A percentile compares a stretch with the other conserved stretches of the same genome.
Evolutionary conservation across 2,888 invertebrate genomes (phyloP).

Genomic region (Lithodes maja): DNA sequence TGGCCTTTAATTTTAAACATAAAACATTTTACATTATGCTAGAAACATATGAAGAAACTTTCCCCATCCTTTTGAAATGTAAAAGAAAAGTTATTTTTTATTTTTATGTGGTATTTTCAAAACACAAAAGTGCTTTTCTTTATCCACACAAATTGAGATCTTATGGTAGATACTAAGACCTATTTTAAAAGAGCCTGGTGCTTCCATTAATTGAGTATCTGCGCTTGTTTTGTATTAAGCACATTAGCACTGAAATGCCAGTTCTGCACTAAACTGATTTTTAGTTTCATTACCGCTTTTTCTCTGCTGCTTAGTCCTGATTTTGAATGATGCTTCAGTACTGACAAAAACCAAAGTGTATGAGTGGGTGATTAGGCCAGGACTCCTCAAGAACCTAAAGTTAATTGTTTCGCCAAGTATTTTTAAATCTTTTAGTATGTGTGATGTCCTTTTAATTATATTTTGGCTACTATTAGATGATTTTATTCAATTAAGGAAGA

Average conservation of each 20-base stretch:
- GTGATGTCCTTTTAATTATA: background rate
- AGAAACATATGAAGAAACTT: no score
- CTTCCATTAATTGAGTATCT: background rate
- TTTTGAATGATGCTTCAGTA: slow-evolving; percentile 12
- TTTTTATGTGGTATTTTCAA: no score
- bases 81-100: no score
- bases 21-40: no score
- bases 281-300: slow-evolving; percentile 20
- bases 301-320: slow-evolving; percentile 7
- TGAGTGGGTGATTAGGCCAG: background rate
- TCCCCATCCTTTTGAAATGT: no score
- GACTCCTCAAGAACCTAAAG: no score
- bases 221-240: slow-evolving; percentile 17
- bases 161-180: background rate
- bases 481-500: background rate
- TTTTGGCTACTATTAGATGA: background rate
- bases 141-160: background rate
- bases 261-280: slow-evolving; percentile 13
- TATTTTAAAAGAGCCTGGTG: background rate
- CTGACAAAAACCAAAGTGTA: background rate
- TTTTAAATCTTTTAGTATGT: no score
- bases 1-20: no score
- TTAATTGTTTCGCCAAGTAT: no score
- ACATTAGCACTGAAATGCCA: slow-evolving; percentile 14
- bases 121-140: background rate